phyloP scores from a whole-genome alignment of 2,797 vertebrate genomes.

The Picus viridis region DNA sequence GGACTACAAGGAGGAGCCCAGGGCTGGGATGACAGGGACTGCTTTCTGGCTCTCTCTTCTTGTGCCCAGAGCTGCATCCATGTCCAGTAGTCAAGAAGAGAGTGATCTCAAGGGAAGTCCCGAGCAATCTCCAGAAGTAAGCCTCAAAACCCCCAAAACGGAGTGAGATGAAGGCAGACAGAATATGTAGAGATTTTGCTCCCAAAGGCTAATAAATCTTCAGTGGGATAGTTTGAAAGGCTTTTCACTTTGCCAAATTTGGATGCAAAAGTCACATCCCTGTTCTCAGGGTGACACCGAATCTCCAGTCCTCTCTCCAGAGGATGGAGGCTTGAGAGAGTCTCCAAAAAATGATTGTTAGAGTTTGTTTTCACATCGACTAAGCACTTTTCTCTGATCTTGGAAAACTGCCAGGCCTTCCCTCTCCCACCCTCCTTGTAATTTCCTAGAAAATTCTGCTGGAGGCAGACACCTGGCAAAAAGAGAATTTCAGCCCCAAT shows the following conservation, averaged over 20 bases:
- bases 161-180: slow-evolving; percentile 5
- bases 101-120: not conserved
- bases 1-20: too few species aligned
- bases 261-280: slow-evolving; percentile 15
- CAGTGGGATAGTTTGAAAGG: not conserved
- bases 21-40: not conserved
- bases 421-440: slow-evolving; percentile 3
- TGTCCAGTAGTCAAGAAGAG: not conserved
- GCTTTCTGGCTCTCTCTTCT: not conserved
- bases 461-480: slow-evolving; percentile 36
- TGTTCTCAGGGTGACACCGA: slow-evolving; percentile 24
- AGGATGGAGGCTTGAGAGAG: not conserved
- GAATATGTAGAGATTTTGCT: slow-evolving; percentile 33
- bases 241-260: slow-evolving; percentile 22
- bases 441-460: slow-evolving; percentile 41
- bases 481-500: not conserved
- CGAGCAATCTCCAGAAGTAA: not conserved
- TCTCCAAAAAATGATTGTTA: slow-evolving; percentile 6
- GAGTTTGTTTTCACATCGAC: slow-evolving; percentile 7
- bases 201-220: slow-evolving; percentile 44
- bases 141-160: not conserved
- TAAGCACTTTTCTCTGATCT: slow-evolving; percentile 60
- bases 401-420: slow-evolving; percentile 11
- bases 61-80: rapidly evolving
- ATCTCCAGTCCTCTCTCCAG: slow-evolving; percentile 54